A percentile compares a stretch with the other conserved stretches of the same genome.
These are phyloP conservation scores for Rhynchopsitta pachyrhyncha DNA, from an alignment of 2,113 vertebrate species.

Conservation along the genomic window DNA sequence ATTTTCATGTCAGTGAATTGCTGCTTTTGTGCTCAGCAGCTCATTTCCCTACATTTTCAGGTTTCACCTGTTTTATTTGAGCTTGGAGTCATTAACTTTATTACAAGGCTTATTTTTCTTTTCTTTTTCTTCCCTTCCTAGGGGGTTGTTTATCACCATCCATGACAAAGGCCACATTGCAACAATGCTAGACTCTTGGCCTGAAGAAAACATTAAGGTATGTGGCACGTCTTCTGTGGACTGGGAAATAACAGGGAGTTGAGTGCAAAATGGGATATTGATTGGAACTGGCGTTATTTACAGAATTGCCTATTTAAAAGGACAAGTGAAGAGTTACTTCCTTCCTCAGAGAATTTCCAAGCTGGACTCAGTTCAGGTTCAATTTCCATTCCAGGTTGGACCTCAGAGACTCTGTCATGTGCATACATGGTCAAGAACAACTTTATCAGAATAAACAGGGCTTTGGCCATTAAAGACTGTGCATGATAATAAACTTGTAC, in stretches of 20 bases:
- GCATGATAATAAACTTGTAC: not conserved
- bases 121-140: conserved; percentile 5
- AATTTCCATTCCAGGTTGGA: not conserved
- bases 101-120: not conserved
- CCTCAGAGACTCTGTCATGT: not conserved
- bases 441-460: not conserved
- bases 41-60: not conserved
- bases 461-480: not conserved
- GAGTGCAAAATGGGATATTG: not conserved
- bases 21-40: not conserved
- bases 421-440: not conserved
- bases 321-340: not conserved
- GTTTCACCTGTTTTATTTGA: not conserved
- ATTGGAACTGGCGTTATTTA: not conserved
- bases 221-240: not conserved
- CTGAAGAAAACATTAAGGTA: conserved; percentile 94
- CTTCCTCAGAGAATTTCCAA: not conserved
- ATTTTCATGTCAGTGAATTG: not conserved
- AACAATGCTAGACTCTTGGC: conserved; percentile 96
- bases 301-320: not conserved
- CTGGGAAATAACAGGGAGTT: not conserved
- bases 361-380: not conserved
- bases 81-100: not conserved
- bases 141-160: conserved; percentile 95
- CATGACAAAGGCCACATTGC: conserved; percentile 95